These are phyloP conservation scores for Nycticorax nycticorax DNA, from an alignment of 2,113 vertebrate species.

Conservation along the genomic window DNA sequence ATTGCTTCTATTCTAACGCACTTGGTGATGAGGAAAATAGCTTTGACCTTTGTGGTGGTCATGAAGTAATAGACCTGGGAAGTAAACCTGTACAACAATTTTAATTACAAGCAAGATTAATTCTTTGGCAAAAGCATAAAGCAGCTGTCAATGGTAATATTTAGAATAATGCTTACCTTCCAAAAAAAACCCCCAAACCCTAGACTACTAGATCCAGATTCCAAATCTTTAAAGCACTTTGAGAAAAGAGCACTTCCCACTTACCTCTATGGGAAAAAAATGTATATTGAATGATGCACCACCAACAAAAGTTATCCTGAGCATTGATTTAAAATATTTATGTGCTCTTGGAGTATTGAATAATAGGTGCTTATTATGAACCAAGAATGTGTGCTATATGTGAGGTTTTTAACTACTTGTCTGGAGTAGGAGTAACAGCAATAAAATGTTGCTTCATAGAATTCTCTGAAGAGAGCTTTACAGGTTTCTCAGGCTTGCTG, in stretches of 20 bases:
- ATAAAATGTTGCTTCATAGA: background rate
- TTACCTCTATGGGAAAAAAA: background rate
- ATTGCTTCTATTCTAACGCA: background rate
- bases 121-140: background rate
- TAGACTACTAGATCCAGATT: background rate
- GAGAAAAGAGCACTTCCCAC: background rate
- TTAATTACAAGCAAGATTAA: background rate
- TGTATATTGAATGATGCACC: background rate
- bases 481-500: background rate
- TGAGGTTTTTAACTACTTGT: background rate
- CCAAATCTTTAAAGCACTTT: background rate
- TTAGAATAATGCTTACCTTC: background rate
- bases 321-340: background rate
- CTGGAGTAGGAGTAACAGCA: background rate
- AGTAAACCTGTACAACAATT: background rate
- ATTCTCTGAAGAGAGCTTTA: background rate
- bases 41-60: background rate
- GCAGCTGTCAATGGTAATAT: background rate
- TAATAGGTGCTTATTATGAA: background rate
- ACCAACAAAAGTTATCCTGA: background rate
- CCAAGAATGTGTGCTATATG: background rate
- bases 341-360: background rate
- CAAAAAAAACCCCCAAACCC: background rate
- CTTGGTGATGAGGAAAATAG: background rate
- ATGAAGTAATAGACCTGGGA: background rate